Percentiles rank a stretch among this genome's conserved stretches.
phyloP scores from a whole-genome alignment of 2,113 vertebrate genomes.

The Todiramphus saurophagus region DNA sequence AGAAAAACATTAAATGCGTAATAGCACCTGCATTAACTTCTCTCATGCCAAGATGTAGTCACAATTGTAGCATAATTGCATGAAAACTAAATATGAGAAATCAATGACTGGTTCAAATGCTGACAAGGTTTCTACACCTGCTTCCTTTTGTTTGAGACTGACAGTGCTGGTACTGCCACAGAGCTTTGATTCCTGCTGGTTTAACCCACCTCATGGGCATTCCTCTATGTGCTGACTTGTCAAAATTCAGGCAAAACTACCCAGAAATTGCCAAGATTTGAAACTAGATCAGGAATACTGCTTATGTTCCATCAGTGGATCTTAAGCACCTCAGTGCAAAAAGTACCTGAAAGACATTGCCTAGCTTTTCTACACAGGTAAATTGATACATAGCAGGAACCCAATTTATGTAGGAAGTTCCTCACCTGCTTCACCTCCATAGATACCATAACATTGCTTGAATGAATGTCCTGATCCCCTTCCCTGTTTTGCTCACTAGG shows the following conservation, averaged over 20 bases:
- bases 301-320: background rate
- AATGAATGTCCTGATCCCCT: background rate
- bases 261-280: background rate
- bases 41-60: background rate
- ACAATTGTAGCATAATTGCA: background rate
- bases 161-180: rapidly evolving
- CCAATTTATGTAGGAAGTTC: background rate
- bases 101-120: background rate
- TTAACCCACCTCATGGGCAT: background rate
- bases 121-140: background rate
- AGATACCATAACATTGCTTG: background rate
- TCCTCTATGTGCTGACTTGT: background rate
- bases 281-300: background rate
- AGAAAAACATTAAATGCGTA: background rate
- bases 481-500: background rate
- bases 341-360: background rate
- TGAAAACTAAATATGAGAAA: background rate
- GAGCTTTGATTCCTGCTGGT: background rate
- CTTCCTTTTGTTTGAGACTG: background rate
- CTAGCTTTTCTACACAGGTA: background rate
- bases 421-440: background rate
- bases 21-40: background rate
- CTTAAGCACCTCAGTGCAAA: background rate
- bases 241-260: background rate
- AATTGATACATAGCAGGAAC: background rate